Base-by-base conservation (phyloP, 2,113 vertebrate genomes). In the Halichoerus grypus region DNA sequence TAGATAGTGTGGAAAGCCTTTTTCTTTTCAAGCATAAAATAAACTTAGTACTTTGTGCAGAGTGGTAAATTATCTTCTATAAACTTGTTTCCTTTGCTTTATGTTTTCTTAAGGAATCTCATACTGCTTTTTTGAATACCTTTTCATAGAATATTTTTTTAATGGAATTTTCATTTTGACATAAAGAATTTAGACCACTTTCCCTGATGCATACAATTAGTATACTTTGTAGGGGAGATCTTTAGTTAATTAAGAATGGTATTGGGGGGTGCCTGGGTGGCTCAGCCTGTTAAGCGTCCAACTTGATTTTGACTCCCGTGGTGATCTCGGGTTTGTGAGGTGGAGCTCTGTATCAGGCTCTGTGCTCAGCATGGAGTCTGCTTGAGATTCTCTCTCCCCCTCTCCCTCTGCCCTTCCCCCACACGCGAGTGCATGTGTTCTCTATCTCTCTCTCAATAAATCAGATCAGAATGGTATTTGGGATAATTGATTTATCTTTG, bases 11-110 rank as follows among this genome's bases (percentile, higher is more conserved):
- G 8, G 33, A 36, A 11, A 67, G 19, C 24, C 19, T 84, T 77
- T 82, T 72, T 92, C 76, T n/a, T 87, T 87, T 74, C 24, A 74
- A 81, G 74, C 63, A 86, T 86, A 33, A 49, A 82, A 39, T 80
- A 53, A 31, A 87, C 36, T 93, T 84, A 69, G 2, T 91, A 33
- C 33, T 94, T 85, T 42, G 19, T 92, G 49, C 11, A 59, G 49
- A 42, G 7, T 72, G 65, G 31, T 82, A 87, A 86, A 82, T 67
- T 94, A 76, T 63, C 18, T 77, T 77, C 11, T 88, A 0, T 96
- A 81, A 74, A 46, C 16, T 71, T 26, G 46, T 74, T 86, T 63
- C 21, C 42, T 46, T 53, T 96, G 86, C 61, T 63, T 63, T 86
- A 7, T 49, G 6, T 93, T 81, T 96, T 90, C 63, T 83, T 59